These are phyloP conservation scores for Heteromormyrus szaboi DNA, from an alignment of 2,797 vertebrate species.

Conservation along the genomic window DNA sequence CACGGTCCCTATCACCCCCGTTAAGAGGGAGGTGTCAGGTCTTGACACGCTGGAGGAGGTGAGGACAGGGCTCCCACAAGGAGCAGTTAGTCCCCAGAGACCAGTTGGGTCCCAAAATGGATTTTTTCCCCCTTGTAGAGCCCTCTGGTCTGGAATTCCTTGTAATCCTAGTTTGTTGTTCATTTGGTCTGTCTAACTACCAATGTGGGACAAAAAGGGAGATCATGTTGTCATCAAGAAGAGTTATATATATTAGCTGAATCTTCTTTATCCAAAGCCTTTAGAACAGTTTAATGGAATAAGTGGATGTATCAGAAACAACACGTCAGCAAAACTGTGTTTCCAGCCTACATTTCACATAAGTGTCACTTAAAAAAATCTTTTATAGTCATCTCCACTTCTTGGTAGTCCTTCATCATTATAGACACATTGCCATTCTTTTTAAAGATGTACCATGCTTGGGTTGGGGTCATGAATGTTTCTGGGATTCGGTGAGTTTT, in stretches of 20 bases:
- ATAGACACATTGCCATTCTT: conserved; percentile 13
- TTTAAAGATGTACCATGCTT: conserved; percentile 33
- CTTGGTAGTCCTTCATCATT: neutral
- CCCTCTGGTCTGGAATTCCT: neutral
- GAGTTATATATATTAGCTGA: neutral
- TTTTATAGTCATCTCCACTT: neutral
- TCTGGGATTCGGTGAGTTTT: neutral
- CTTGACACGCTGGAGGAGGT: conserved; percentile 82
- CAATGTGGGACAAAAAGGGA: neutral
- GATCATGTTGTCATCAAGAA: neutral
- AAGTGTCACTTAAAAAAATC: neutral
- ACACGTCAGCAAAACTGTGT: neutral
- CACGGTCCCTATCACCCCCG: conserved; percentile 86
- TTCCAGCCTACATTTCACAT: neutral
- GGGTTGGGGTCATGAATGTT: conserved; percentile 25
- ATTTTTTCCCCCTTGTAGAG: neutral
- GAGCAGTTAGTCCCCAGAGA: neutral
- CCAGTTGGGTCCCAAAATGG: neutral
- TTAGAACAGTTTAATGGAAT: neutral
- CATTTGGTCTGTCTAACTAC: neutral
- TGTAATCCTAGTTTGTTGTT: neutral
- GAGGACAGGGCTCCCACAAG: conserved; percentile 44
- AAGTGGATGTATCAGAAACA: neutral
- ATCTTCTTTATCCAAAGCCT: neutral
- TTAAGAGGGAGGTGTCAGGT: conserved; percentile 80